Conservation (phyloP, 2,797 vertebrate genomes). For the Enteromius unitaeniatus region DNA sequence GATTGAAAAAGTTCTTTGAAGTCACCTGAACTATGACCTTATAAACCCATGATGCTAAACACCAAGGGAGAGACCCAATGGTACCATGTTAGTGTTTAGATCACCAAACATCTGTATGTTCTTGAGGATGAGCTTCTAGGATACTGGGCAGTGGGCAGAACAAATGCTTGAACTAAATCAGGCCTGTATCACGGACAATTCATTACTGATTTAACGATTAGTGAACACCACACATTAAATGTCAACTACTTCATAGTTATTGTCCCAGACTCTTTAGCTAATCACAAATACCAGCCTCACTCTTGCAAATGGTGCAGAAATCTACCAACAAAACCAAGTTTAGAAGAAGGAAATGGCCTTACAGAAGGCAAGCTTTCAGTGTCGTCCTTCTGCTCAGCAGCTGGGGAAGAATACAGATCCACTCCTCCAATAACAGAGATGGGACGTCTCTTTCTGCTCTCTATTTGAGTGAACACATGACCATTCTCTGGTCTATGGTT, state of each 20-base stretch:
- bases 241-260: not conserved
- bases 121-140: too few species aligned
- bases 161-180: not conserved
- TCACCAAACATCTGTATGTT: not conserved
- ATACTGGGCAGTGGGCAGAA: not conserved
- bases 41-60: slow-evolving; percentile 14
- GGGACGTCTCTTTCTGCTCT: slow-evolving; percentile 80
- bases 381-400: slow-evolving; percentile 82
- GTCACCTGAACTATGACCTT: not conserved
- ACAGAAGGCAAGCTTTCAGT: slow-evolving; percentile 84
- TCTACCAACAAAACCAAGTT: not conserved
- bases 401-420: slow-evolving; percentile 78
- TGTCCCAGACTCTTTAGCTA: not conserved
- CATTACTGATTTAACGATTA: too few species aligned
- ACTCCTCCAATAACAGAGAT: slow-evolving; percentile 89
- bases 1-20: not conserved
- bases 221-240: not conserved
- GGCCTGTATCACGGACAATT: not conserved
- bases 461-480: slow-evolving; percentile 62
- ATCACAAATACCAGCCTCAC: not conserved
- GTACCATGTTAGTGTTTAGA: not conserved
- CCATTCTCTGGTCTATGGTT: slow-evolving; percentile 57
- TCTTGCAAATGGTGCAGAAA: not conserved
- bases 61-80: not conserved
- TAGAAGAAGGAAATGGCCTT: slow-evolving; percentile 70